Percentiles rank a stretch among this genome's conserved stretches.
Conservation (phyloP, 92 coral and sea anemone genomes). For the Palythoa grandiflora region DNA sequence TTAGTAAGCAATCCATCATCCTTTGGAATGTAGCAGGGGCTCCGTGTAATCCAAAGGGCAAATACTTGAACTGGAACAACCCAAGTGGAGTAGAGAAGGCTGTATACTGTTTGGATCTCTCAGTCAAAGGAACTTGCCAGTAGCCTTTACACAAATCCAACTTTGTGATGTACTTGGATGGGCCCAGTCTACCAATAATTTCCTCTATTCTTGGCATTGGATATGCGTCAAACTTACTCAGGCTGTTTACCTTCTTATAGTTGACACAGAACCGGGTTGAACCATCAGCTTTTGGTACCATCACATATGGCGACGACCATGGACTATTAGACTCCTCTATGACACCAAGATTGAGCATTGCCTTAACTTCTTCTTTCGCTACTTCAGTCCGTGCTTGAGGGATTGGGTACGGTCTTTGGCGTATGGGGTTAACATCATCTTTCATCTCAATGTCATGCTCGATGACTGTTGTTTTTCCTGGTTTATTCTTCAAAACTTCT, state of each 20-base stretch:
- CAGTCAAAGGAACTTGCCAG: conserved; percentile 54
- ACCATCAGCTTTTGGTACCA: conserved; percentile 56
- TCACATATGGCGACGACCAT: conserved; percentile 49
- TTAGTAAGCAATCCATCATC: conserved; percentile 48
- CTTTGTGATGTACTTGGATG: conserved; percentile 30
- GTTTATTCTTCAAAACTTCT: conserved; percentile 37
- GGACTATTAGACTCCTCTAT: conserved; percentile 47
- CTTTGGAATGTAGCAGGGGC: conserved; percentile 40
- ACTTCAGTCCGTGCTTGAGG: conserved; percentile 31
- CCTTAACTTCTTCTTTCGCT: conserved; percentile 10
- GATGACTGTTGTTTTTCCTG: conserved; percentile 50
- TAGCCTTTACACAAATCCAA: conserved; percentile 44
- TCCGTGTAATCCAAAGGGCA: conserved; percentile 45
- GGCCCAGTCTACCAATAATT: conserved; percentile 10
- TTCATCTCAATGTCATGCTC: conserved; percentile 56
- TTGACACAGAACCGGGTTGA: conserved; percentile 54
- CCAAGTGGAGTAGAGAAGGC: conserved; percentile 44
- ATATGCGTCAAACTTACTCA: conserved; percentile 47
- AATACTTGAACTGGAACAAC: conserved; percentile 29
- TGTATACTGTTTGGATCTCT: conserved; percentile 27
- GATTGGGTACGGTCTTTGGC: conserved; percentile 55
- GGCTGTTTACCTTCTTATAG: conserved; percentile 49
- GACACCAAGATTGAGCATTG: conserved; percentile 30
- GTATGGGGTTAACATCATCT: conserved; percentile 45
- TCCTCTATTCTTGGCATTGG: conserved; percentile 52